phyloP scores from a whole-genome alignment of 2,113 vertebrate species.

The Stictonetta naevosa region DNA sequence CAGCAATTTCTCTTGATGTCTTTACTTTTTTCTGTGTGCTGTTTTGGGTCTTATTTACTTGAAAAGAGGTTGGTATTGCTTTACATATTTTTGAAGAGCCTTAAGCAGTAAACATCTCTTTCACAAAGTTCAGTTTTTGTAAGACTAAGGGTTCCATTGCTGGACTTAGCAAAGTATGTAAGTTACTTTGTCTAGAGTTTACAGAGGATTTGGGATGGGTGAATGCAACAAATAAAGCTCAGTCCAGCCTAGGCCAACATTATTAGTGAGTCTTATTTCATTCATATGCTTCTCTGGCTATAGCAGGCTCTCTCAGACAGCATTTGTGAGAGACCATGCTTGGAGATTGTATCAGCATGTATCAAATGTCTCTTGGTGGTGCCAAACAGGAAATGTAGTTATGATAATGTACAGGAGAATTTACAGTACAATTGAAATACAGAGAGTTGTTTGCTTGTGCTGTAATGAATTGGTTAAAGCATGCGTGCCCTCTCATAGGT shows the following conservation, averaged over 20 bases:
- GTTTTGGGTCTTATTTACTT: background rate
- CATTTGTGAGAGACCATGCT: background rate
- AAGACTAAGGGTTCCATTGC: background rate
- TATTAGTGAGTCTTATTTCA: background rate
- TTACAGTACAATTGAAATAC: background rate
- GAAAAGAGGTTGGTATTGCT: background rate
- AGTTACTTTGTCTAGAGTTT: slow-evolving; percentile 60
- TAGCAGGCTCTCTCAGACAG: background rate
- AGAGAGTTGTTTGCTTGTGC: background rate
- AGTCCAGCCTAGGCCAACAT: background rate
- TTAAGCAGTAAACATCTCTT: background rate
- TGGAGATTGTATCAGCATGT: background rate
- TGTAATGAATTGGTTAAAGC: background rate
- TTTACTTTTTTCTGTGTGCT: background rate
- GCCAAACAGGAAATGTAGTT: background rate
- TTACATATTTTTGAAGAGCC: background rate
- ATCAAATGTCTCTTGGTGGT: background rate
- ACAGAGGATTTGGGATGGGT: slow-evolving; percentile 42
- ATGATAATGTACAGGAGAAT: background rate
- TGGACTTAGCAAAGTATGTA: slow-evolving; percentile 25
- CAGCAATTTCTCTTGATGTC: background rate
- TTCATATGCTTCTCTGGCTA: background rate
- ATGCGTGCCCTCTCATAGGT: background rate
- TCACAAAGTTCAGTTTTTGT: slow-evolving; percentile 4
- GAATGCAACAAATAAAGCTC: slow-evolving; percentile 1